Conservation (phyloP, 2,888 invertebrate species). For the Drosophila picticornis region DNA sequence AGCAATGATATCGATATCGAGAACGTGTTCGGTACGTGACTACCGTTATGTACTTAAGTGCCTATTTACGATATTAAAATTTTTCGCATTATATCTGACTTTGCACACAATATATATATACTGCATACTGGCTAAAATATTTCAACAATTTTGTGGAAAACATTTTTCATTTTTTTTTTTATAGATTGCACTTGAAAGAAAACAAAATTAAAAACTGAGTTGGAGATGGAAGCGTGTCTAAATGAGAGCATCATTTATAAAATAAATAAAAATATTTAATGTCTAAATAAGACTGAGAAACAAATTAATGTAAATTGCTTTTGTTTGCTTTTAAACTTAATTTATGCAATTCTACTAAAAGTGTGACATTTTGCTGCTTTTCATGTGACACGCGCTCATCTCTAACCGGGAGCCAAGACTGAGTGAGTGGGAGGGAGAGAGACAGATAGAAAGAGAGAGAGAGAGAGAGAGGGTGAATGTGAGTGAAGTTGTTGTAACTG, state of each 20-base stretch:
- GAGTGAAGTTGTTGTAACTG: background rate
- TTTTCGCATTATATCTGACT: conserved; percentile 54
- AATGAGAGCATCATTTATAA: background rate
- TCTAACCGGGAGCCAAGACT: conserved; percentile 8
- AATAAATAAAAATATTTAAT: background rate
- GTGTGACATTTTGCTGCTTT: background rate
- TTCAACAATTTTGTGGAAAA: conserved; percentile 62
- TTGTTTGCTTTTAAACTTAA: background rate
- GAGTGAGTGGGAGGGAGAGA: background rate
- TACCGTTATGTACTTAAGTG: conserved; percentile 74
- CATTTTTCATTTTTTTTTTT: conserved; percentile 39
- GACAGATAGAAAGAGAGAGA: background rate
- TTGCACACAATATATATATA: conserved; percentile 28
- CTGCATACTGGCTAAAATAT: conserved; percentile 53
- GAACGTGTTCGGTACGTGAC: conserved; percentile 66
- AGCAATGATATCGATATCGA: conserved; percentile 50
- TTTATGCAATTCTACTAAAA: background rate
- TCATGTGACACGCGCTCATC: conserved; percentile 34
- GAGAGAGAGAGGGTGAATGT: background rate
- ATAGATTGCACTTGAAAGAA: conserved; percentile 68
- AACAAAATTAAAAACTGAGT: conserved; percentile 27
- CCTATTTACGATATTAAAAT: conserved; percentile 73
- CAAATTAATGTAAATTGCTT: background rate
- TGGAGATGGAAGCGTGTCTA: conserved; percentile 30
- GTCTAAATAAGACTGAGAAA: background rate